Evolutionary conservation across 2,113 vertebrate species (phyloP), one percentile per base, ranked within the genome.

Genomic region (Oryzias woworae): DNA sequence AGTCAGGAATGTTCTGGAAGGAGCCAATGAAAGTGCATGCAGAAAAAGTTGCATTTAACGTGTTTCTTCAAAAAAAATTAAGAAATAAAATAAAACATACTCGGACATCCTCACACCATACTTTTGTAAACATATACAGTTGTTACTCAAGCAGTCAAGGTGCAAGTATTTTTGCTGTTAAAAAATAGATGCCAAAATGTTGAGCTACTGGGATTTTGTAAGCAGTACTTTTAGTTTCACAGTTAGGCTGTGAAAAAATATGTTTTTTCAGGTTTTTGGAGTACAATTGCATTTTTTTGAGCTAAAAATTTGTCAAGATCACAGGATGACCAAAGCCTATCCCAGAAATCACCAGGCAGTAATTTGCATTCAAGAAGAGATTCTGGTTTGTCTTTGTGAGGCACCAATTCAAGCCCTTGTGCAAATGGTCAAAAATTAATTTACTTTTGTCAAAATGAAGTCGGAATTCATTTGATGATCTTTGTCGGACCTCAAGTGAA

Each of bases 11-110:
- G 71, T 46, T 62, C 46, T 65, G 67, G 48, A 42, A 53, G 66
- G 72, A 87, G 77, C 85, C 51, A 84, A 59, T 80, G 71, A 80
- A 83, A 85, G 86, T 85, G 76, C 87, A 94, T 92, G 91, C 89
- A 88, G 76, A 66, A 88, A 36, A 81, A 66, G 61, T 71, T 66
- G 55, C 50, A 58, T 42, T 48, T 62, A 58, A 52, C 66, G 31
- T 66, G 78, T 77, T 77, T 73, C 56, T 36, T 53, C 72, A 36
- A 36, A 36, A 0, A 4, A 28, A 28, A 4, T 28, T 6, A 4
- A 36, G 8, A 36, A 36, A 36, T 36, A 36, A 36, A 12, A 36
- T 41, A 28, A 83, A 72, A 81, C 73, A 46, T 61, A 52, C 28
- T 81, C 73, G 54, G 48, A 84, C 75, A 73, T 14, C 61, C 57